These are phyloP conservation scores for Drosophila lowei DNA, from an alignment of 1,140 invertebrate genomes.

Conservation along the genomic window DNA sequence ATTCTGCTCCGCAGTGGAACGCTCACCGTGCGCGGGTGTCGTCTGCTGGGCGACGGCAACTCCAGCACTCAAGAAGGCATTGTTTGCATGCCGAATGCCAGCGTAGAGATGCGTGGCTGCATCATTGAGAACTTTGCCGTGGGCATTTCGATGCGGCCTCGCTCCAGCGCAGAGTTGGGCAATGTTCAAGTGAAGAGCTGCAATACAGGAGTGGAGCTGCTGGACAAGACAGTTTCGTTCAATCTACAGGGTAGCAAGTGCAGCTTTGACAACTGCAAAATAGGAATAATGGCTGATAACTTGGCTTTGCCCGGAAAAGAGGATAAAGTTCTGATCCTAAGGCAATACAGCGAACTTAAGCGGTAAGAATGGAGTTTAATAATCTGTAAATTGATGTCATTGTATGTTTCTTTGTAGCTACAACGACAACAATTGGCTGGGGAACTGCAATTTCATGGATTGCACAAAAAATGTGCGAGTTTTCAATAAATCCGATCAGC, in stretches of 20 bases:
- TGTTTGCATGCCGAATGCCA: conserved; percentile 75
- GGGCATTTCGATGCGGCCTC: conserved; percentile 60
- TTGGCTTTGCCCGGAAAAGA: conserved; percentile 7
- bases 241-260: conserved; percentile 55
- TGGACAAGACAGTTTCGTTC: conserved; percentile 38
- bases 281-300: conserved; percentile 57
- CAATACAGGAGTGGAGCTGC: conserved; percentile 58
- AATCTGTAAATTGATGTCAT: background rate
- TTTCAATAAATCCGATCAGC: conserved; percentile 50
- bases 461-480: conserved; percentile 43
- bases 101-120: conserved; percentile 75
- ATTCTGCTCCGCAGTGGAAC: conserved; percentile 82
- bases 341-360: conserved; percentile 53
- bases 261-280: conserved; percentile 47
- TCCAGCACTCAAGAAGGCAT: conserved; percentile 83
- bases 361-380: conserved; percentile 20
- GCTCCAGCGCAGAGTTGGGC: conserved; percentile 38
- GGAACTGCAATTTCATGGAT: conserved; percentile 51
- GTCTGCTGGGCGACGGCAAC: conserved; percentile 73
- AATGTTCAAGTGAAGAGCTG: conserved; percentile 50
- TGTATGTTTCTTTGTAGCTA: conserved; percentile 22
- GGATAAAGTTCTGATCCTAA: conserved; percentile 32
- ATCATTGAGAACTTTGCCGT: conserved; percentile 80
- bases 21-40: conserved; percentile 77
- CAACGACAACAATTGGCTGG: conserved; percentile 54